These are phyloP conservation scores for Mareca strepera DNA, from an alignment of 2,797 vertebrate genomes.

Conservation along the genomic window DNA sequence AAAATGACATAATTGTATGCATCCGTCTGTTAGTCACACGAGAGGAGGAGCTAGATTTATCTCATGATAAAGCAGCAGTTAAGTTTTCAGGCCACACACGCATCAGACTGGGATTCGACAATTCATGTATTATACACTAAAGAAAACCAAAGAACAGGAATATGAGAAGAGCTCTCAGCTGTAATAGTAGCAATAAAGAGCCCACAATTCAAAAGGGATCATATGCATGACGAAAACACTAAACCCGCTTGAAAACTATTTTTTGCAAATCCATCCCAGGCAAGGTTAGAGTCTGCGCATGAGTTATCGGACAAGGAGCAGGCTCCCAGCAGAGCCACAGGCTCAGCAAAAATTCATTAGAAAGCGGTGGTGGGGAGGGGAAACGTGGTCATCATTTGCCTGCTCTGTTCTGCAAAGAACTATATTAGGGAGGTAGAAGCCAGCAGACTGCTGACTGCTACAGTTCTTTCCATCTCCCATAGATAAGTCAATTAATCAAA, in stretches of 20 bases:
- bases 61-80: background rate
- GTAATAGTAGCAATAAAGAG: background rate
- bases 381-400: background rate
- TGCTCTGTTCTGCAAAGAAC: conserved; percentile 31
- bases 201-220: background rate
- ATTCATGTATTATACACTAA: background rate
- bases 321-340: background rate
- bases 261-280: background rate
- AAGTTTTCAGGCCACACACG: background rate
- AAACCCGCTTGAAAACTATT: background rate
- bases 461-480: conserved; percentile 42
- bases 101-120: conserved; percentile 1
- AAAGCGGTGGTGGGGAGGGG: background rate
- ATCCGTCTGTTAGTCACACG: background rate
- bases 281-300: background rate
- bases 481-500: conserved; percentile 72
- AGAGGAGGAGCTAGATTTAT: conserved; percentile 23
- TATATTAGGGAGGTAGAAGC: conserved; percentile 11
- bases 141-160: background rate
- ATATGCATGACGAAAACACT: background rate
- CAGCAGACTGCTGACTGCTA: conserved; percentile 52
- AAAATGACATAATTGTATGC: conserved; percentile 22
- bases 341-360: conserved; percentile 52
- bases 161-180: background rate
- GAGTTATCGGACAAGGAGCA: conserved; percentile 19